Base-by-base conservation (phyloP, 2,888 invertebrate genomes). In the Nephrotoma guestfalica region DNA sequence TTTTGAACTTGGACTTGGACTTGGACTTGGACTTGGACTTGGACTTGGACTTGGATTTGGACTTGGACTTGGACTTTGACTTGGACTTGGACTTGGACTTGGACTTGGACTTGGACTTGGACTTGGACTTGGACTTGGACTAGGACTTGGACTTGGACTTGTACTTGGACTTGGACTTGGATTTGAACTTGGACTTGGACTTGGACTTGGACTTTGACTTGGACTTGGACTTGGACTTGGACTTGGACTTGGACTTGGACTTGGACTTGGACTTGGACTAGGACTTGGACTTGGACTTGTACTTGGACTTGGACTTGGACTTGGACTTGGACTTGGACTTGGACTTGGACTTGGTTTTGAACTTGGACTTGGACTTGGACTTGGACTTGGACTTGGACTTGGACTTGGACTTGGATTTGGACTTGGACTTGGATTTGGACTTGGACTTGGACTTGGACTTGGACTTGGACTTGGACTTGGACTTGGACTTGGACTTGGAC, bases 381-480 rank as follows among this genome's bases (percentile, higher is more conserved):
- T 2, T 42, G 86, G 1, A 3, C 1, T 15, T 42, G 86, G 86
- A 43, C 18, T 15, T 42, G 86, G 86, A 2, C 18, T 2, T 42
- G 86, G 86, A 43, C 3, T 13, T 42, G 86, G 5, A 43, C 18
- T 15, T 42, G 86, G 2, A 43, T 2, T 15, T 42, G 86, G 4
- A 43, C 15, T 15, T 42, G 86, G 4, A 43, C 15, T 15, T 42
- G 86, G 4, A 43, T 2, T 85, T 41, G 85, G 2, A 30, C 85
- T 43, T 92, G 92, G 91, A 90, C 91, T 90, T 92, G 92, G 92
- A 92, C 90, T 92, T 91, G 89, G 91, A 91, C 88, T 91, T 92
- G 88, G 90, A 92, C 88, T 92, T 92, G 88, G 90, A 92, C 86
- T 89, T 92, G 89, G 90, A 92, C 90, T 92, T 92, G 88, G 89